These are phyloP conservation scores for Passer montanus DNA, from an alignment of 2,113 vertebrate species.

Conservation along the genomic window DNA sequence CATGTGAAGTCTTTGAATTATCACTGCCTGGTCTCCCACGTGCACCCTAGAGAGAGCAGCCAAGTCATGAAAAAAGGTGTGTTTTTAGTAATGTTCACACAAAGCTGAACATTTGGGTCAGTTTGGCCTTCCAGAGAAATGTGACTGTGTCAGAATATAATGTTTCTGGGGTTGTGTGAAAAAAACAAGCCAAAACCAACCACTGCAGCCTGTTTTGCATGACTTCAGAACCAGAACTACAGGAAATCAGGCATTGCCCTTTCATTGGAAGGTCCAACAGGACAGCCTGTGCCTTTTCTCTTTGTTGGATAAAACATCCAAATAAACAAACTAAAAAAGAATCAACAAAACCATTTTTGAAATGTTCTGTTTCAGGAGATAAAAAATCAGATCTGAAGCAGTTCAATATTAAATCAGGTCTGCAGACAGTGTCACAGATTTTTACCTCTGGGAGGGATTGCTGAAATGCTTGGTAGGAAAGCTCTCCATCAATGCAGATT, in stretches of 20 bases:
- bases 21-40: neutral
- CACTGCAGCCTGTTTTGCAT: neutral
- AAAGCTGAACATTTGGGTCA: conserved; percentile 14
- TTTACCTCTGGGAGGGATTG: neutral
- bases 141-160: neutral
- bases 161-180: neutral
- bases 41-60: neutral
- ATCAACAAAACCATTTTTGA: neutral
- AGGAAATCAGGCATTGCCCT: neutral
- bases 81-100: neutral
- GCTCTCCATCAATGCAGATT: neutral
- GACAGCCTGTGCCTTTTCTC: neutral
- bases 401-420: neutral
- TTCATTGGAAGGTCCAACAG: neutral
- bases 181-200: neutral
- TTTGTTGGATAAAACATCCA: neutral
- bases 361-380: neutral
- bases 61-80: neutral
- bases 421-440: neutral
- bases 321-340: neutral
- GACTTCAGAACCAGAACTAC: neutral
- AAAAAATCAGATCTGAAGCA: neutral
- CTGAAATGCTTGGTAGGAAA: neutral
- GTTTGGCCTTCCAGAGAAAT: neutral
- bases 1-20: neutral